phyloP scores from a whole-genome alignment of 2,888 invertebrate species.

The Cephus runcator region DNA sequence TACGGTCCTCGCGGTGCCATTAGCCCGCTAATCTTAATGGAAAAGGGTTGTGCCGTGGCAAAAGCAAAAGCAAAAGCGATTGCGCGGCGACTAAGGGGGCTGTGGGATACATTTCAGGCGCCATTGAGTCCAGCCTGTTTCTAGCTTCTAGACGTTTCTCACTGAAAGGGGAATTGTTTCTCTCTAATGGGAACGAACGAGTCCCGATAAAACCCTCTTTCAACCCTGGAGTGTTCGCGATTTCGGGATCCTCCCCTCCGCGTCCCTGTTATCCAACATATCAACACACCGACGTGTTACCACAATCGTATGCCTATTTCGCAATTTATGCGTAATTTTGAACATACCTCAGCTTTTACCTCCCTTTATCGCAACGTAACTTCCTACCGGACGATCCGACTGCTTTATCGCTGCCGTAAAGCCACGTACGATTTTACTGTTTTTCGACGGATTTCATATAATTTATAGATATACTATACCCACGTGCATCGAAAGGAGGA shows the following conservation, averaged over 20 bases:
- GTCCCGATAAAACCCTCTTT: not conserved
- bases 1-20: conserved; percentile 33
- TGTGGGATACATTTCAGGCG: conserved; percentile 34
- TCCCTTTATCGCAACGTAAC: not conserved
- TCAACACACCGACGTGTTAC: not conserved
- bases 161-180: conserved; percentile 14
- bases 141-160: conserved; percentile 19
- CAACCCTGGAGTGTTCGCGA: not conserved
- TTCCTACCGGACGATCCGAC: no score
- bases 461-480: not conserved
- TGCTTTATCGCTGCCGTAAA: no score
- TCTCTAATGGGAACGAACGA: not conserved
- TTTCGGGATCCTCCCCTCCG: not conserved
- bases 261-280: not conserved
- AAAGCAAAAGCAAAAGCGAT: conserved; percentile 24
- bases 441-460: not conserved
- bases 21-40: conserved; percentile 42
- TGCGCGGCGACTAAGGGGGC: conserved; percentile 10
- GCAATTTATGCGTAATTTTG: not conserved
- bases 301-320: not conserved
- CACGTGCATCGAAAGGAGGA: not conserved
- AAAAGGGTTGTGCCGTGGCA: conserved; percentile 30
- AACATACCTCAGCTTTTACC: not conserved
- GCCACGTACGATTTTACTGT: not conserved
- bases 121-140: conserved; percentile 36